Conservation (phyloP, 2,113 vertebrate genomes). For the Neofelis nebulosa region DNA sequence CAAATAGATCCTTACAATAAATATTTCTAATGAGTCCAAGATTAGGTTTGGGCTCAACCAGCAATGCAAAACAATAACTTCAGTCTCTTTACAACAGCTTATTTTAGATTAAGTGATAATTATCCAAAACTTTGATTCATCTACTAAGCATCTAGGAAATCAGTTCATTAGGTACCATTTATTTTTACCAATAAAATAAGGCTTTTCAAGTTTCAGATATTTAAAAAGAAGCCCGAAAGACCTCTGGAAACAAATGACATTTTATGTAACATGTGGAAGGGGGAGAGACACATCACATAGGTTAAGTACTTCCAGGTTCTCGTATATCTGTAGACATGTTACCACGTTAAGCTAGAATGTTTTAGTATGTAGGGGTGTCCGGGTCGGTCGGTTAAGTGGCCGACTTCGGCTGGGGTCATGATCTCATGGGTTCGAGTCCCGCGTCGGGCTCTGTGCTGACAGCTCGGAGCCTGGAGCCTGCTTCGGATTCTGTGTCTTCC, state of each 20-base stretch:
- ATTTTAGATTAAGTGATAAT: constrained; percentile 12
- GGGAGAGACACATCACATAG: background rate
- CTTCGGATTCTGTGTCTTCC: too few relatives aligned
- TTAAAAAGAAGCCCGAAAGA: background rate
- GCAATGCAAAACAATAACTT: background rate
- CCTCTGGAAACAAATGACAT: background rate
- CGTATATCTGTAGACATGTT: background rate
- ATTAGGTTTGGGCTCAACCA: background rate
- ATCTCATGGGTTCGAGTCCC: too few relatives aligned
- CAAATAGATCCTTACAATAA: background rate
- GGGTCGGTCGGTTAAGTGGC: too few relatives aligned
- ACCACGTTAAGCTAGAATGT: background rate
- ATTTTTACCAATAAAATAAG: background rate
- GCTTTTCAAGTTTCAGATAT: background rate
- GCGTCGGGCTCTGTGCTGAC: too few relatives aligned
- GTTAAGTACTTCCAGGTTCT: background rate
- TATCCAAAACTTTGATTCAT: background rate
- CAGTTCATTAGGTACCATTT: background rate
- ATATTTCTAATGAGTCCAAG: background rate
- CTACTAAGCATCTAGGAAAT: background rate
- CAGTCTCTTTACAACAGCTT: background rate
- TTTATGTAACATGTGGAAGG: background rate
- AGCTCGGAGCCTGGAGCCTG: too few relatives aligned
- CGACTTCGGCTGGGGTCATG: too few relatives aligned
- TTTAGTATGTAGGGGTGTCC: background rate